Evolutionary conservation across 1,140 invertebrate species (phyloP).

Genomic region (Neomicropteryx cornuta): DNA sequence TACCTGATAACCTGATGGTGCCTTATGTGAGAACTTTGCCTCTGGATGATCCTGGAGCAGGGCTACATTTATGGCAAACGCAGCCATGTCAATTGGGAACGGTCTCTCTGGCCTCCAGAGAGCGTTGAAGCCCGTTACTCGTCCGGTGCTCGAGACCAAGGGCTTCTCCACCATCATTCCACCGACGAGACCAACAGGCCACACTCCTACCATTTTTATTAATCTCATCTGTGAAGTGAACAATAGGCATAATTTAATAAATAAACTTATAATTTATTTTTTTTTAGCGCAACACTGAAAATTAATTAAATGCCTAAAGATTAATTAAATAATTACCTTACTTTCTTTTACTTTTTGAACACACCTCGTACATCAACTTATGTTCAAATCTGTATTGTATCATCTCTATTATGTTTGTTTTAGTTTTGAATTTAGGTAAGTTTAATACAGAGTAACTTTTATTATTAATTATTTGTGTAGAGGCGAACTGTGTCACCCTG

Average conservation of each 20-base stretch:
- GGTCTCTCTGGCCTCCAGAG: slow-evolving; percentile 79
- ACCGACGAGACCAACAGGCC: slow-evolving; percentile 94
- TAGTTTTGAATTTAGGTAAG: too few relatives aligned
- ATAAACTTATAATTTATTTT: too few relatives aligned
- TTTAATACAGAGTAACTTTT: too few relatives aligned
- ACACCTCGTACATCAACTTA: background rate
- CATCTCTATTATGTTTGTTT: too few relatives aligned
- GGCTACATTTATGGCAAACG: slow-evolving; percentile 86
- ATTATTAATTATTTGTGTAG: too few relatives aligned
- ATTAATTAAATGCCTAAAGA: too few relatives aligned
- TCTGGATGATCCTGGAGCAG: slow-evolving; percentile 65
- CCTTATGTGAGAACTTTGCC: slow-evolving; percentile 72
- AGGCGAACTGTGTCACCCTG: too few relatives aligned
- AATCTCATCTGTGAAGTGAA: slow-evolving; percentile 54
- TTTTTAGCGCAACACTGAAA: slow-evolving; percentile 3
- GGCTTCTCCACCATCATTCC: slow-evolving; percentile 81
- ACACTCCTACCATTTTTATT: slow-evolving; percentile 83
- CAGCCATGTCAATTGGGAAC: slow-evolving; percentile 98
- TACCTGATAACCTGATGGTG: slow-evolving; percentile 74
- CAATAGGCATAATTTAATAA: slow-evolving; percentile 11
- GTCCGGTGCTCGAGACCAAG: slow-evolving; percentile 50
- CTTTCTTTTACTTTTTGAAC: background rate
- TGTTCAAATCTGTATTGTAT: too few relatives aligned
- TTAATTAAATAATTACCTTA: slow-evolving; percentile 2
- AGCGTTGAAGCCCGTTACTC: slow-evolving; percentile 75